Evolutionary conservation across 2,113 vertebrate genomes (phyloP), one percentile per base, ranked within the genome.

Genomic region (Hippolais icterina): DNA sequence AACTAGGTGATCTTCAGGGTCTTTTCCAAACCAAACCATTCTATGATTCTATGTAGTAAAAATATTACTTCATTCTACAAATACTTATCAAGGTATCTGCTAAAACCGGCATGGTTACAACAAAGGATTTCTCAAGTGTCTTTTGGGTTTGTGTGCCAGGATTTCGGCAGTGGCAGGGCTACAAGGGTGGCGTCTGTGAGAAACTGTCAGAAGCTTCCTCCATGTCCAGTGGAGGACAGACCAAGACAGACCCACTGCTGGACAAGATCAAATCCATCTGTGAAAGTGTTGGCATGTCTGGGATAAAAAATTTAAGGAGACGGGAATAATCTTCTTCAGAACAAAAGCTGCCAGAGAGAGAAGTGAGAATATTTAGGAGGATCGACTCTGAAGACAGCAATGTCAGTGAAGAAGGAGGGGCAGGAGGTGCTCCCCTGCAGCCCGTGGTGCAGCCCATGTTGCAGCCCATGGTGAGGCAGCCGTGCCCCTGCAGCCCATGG

Each of bases 111-210:
- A 16, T 19, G 15, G 23, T 42, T 63, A 75, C 24, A 49, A 47
- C 12, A 63, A 80, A 80, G 27, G 18, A 75, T 31, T 28, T 7
- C 8, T 63, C 15, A 35, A 83, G 24, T 18, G 23, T 24, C 10
- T 39, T 39, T 44, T 44, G 15, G 2, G 4, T 37, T 44, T 50
- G 5, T 0, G 1, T 65, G 37, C 4, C 31, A 50, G 33, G 4
- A 3, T 57, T 88, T 74, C 65, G 42, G 37, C 22, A 29, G 6
- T 41, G 49, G 20, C 12, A 25, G 9, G 8, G 18, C 22, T 42
- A 42, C 31, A 50, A 22, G 11, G 5, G 2, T 42, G 35, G 2
- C 10, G 65, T 50, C 50, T 57, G 17, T 27, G 21, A 20, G 42
- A 80, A 44, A 15, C 22, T 65, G 8, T 1, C 8, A 42, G 35